These are phyloP conservation scores for Eupithecia tripunctaria DNA, from an alignment of 2,888 invertebrate species.

Conservation along the genomic window DNA sequence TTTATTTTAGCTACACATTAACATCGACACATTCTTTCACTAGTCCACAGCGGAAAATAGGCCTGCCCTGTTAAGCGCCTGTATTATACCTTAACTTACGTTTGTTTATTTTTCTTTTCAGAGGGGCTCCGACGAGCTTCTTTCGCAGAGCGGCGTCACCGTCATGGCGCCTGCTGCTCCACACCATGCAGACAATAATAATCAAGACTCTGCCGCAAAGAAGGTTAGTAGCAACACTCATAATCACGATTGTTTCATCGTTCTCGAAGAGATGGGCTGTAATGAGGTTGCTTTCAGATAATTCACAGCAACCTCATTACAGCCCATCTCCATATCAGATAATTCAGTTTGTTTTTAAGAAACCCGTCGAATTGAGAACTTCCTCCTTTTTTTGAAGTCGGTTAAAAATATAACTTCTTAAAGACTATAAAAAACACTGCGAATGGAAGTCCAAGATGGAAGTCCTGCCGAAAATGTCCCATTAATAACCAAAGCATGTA, in stretches of 20 bases:
- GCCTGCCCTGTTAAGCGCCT: neutral
- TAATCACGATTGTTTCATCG: neutral
- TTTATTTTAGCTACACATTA: neutral
- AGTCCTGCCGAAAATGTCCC: neutral
- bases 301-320: too few relatives aligned
- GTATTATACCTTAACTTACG: neutral
- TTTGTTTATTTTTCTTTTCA: constrained; percentile 74
- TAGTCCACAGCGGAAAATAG: too few relatives aligned
- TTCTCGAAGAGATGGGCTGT: neutral
- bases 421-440: neutral
- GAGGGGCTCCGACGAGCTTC: constrained; percentile 99
- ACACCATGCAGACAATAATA: constrained; percentile 95
- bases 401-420: too few relatives aligned
- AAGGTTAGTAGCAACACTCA: constrained; percentile 87
- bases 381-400: too few relatives aligned
- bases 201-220: constrained; percentile 95
- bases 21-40: too few relatives aligned
- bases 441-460: too few relatives aligned
- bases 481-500: too few relatives aligned
- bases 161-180: constrained; percentile 96
- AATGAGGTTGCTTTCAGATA: neutral
- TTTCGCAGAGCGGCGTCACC: constrained; percentile 97
- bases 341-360: too few relatives aligned
- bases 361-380: too few relatives aligned
- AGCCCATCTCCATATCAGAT: too few relatives aligned